Base-by-base conservation (phyloP, 2,888 invertebrate genomes). In the Oscheius sp. region DNA sequence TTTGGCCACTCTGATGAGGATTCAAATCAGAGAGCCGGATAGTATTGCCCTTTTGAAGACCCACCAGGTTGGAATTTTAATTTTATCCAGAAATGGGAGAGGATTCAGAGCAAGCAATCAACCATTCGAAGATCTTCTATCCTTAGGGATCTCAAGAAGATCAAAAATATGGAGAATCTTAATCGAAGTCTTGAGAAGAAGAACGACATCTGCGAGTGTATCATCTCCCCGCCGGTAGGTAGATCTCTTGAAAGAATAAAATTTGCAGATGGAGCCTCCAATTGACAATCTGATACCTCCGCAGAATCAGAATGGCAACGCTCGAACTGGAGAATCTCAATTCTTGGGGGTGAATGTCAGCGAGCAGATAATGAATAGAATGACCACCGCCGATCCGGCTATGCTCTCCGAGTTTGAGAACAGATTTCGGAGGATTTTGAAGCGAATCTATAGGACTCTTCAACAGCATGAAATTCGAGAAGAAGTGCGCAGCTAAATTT, bases 381-480 rank as follows among this genome's bases (percentile, higher is more conserved):
- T 84, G 74, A 72, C 75, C 5, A 71, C 77, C 29, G 74, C 74
- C 10, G 74, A 73, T 12, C 76, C 77, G 33, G 68, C 72, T 20
- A 76, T 84, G 74, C 52, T 80, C 23, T 71, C 77, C 8, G 86
- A 86, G 57, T 86, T 86, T 69, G 86, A 86, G 64, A 79, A 79
- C 6, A 66, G 82, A 34, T 86, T 86, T 65, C 65, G 81, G 39
- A 69, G 72, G 39, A 85, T 87, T 70, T 72, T 86, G 45, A 85
- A 85, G 65, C 71, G 84, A 48, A 81, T 85, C 50, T 86, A 85
- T 58, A 71, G 85, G 37, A 82, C 81, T 66, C 74, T 86, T 33
- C 85, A 86, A 37, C 85, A 84, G 53, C 82, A 83, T 65, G 86
- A 86, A 69, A 84, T 84, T 12, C 68, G 86, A 25, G 84, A 85